phyloP scores from a whole-genome alignment of 2,797 vertebrate species.

The Phrynocephalus vlangalii region DNA sequence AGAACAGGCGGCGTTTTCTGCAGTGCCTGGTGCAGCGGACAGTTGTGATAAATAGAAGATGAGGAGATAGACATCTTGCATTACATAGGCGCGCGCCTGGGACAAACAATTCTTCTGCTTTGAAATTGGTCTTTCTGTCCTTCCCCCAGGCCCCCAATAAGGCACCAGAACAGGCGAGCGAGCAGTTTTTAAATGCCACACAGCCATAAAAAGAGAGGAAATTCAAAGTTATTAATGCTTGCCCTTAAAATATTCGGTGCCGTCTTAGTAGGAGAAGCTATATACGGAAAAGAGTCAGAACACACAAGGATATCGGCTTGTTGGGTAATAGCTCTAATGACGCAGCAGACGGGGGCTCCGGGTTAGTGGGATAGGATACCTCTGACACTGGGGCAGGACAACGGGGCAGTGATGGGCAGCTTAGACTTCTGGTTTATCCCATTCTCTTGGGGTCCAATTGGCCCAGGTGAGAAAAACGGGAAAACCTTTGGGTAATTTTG shows the following conservation, averaged over 20 bases:
- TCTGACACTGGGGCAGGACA: background rate
- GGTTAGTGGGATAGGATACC: background rate
- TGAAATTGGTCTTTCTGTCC: constrained; percentile 53
- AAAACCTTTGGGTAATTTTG: background rate
- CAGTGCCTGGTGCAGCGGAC: constrained; percentile 34
- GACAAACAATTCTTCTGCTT: constrained; percentile 60
- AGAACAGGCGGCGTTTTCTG: constrained; percentile 14
- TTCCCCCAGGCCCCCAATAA: constrained; percentile 55
- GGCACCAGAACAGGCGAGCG: constrained; percentile 53
- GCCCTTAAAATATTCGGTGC: background rate
- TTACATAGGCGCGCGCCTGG: constrained; percentile 42
- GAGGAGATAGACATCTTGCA: constrained; percentile 45
- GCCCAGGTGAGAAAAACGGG: too few relatives aligned
- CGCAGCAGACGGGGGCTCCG: background rate
- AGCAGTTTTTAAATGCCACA: constrained; percentile 69
- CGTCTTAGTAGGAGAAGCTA: background rate
- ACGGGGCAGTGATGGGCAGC: background rate
- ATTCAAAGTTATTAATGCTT: constrained; percentile 18
- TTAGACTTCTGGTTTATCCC: background rate
- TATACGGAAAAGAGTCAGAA: background rate
- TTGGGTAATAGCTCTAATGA: background rate
- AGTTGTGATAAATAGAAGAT: background rate
- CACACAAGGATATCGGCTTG: too few relatives aligned
- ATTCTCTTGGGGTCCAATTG: background rate
- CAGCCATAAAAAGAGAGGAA: constrained; percentile 48